Evolutionary conservation across 1,140 invertebrate species (phyloP), one percentile per base, ranked within the genome.

Genomic region (Drosophila equinoxialis): DNA sequence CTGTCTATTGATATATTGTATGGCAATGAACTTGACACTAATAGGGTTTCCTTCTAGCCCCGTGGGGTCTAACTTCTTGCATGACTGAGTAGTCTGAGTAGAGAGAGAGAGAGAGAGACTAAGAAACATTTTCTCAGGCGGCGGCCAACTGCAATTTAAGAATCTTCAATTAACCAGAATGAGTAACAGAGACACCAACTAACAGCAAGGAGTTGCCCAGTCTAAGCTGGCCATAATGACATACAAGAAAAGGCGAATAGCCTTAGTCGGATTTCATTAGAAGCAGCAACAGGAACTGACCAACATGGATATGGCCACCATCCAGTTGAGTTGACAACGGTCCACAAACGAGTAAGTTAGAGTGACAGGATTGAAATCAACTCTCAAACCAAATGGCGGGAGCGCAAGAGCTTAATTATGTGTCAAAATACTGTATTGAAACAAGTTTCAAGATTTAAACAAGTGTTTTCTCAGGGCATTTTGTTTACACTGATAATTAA

Each of bases 11-110:
- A 81, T 72, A 67, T 68, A 75, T 83, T 86, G 80, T 30, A 30
- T 86, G 81, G 73, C 81, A 91, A 86, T 90, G 82, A 90, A 91
- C 90, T 89, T 91, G 90, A 90, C 90, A 90, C 81, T 91, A 79
- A 90, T 91, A 90, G 71, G 89, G 90, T 64, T 91, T 91, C 84
- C 68, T 65, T 65, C 48, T 45, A 65, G 20, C 35, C 57, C 30
- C 30, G 14, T 26, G 14, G 30, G 57, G 45, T 51, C 51, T 65
- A 55, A 65, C 66, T 55, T 68, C 58, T 82, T 51, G 78, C 79
- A 70, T 81, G 79, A 61, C 72, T 70, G 72, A 62, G 37, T 42
- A 5, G 14, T 1, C 39, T 30, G 11, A 45, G 26, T n/a, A 33
- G 60, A 37, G 60, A 59, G 42, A 39, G 60, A 59, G 42, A 39